Evolutionary conservation across 2,888 invertebrate species (phyloP), one percentile per base, ranked within the genome.

Genomic region (Pardosa pseudoannulata): DNA sequence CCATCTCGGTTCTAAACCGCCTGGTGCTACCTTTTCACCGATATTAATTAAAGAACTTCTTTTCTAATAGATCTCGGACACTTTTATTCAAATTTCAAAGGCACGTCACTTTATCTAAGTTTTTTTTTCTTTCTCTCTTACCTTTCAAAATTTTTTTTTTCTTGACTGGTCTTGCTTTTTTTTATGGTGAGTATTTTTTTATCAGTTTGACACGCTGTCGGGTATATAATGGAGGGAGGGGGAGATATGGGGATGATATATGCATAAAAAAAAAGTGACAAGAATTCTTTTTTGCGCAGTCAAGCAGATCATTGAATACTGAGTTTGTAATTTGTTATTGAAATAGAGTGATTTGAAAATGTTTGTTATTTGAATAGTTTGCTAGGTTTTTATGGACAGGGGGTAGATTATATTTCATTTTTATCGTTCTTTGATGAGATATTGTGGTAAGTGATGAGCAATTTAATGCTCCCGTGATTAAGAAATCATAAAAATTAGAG

Each of bases 11-110:
- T 28, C 16, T 16, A 46, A 11, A 27, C 27, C 50, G 13, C 67
- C 32, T 28, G 23, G 71, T 28, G 74, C 73, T 81, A 74, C n/a
- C 36, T 56, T 56, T 50, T 80, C 80, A 73, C 28, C 74, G 39
- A 81, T 81, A 81, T 81, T 81, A 81, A 81, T 81, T 81, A 81
- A 81, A 81, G 56, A 50, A 68, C 74, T 56, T 81, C 50, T 41
- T 74, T 32, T 65, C 74, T 81, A 81, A 81, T 81, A 68, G 80
- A 68, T 81, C 80, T 81, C 13, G 74, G 80, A 81, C 80, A 81
- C 74, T 81, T 81, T 74, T 81, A 81, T 81, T 81, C 80, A 81
- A 81, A 81, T 81, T 81, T 81, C 64, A 32, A 19, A 71, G 27
- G 32, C 68, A 65, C 79, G 72, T 81, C 80, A 74, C 56, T 81